Conservation (phyloP, 2,888 invertebrate genomes). For the Platerodrilus igneus region DNA sequence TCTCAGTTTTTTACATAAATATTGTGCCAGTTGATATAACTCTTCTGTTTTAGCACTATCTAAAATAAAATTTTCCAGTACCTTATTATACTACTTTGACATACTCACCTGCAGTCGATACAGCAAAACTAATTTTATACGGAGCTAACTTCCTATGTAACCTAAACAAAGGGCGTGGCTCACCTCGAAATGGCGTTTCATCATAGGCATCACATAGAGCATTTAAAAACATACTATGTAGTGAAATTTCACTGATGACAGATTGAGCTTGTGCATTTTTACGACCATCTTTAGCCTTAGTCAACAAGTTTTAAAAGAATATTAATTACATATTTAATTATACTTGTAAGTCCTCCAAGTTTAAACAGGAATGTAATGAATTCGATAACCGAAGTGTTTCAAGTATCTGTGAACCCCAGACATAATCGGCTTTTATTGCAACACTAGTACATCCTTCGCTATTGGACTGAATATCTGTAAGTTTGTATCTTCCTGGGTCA, state of each 20-base stretch:
- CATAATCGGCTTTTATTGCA: slow-evolving; percentile 62
- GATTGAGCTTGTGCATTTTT: slow-evolving; percentile 41
- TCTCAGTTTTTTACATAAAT: slow-evolving; percentile 53
- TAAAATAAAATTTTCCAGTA: too few relatives aligned
- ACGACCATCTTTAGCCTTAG: slow-evolving; percentile 43
- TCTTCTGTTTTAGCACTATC: slow-evolving; percentile 40
- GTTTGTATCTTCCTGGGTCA: slow-evolving; percentile 64
- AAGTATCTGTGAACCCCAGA: slow-evolving; percentile 57
- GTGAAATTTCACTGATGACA: slow-evolving; percentile 50
- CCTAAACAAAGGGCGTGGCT: slow-evolving; percentile 49
- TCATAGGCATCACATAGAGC: slow-evolving; percentile 58
- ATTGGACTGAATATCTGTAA: slow-evolving; percentile 56
- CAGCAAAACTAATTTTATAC: slow-evolving; percentile 66
- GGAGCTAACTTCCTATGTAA: slow-evolving; percentile 71
- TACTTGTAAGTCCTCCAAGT: slow-evolving; percentile 33
- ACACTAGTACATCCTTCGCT: slow-evolving; percentile 50
- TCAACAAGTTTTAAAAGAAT: slow-evolving; percentile 20
- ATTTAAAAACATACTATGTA: slow-evolving; percentile 54
- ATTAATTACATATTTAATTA: neutral
- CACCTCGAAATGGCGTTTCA: slow-evolving; percentile 48
- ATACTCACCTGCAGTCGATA: slow-evolving; percentile 47
- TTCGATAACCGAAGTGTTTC: slow-evolving; percentile 56
- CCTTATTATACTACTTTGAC: too few relatives aligned
- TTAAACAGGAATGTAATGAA: slow-evolving; percentile 30
- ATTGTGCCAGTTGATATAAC: slow-evolving; percentile 53